Evolutionary conservation across 2,888 invertebrate species (phyloP).

Genomic region (Cryptus viduatorius): DNA sequence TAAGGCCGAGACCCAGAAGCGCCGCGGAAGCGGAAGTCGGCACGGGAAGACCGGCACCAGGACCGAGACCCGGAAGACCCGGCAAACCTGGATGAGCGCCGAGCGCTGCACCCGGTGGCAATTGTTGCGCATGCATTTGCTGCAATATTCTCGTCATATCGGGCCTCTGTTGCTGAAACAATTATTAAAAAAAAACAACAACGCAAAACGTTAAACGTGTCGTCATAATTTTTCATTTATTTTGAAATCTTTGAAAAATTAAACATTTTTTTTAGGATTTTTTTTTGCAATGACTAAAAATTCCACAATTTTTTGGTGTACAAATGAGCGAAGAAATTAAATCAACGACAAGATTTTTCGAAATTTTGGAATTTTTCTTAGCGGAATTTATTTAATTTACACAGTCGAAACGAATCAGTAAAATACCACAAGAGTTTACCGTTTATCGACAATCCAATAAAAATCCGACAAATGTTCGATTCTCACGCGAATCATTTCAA

Average conservation of each 20-base stretch:
- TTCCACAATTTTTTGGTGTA: too few relatives aligned
- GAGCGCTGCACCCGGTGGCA: conserved; percentile 91
- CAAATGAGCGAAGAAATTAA: too few relatives aligned
- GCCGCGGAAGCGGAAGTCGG: conserved; percentile 85
- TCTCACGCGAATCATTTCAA: conserved; percentile 45
- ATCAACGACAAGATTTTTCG: too few relatives aligned
- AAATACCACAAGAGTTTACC: background rate
- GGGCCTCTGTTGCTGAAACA: conserved; percentile 92
- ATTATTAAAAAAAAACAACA: conserved; percentile 71
- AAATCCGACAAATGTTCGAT: conserved; percentile 23
- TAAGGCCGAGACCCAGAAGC: conserved; percentile 84
- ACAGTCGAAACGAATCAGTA: background rate
- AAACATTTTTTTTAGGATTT: too few relatives aligned
- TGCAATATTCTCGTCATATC: conserved; percentile 93
- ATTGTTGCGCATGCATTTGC: conserved; percentile 97
- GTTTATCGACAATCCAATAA: background rate
- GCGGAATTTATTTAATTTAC: background rate
- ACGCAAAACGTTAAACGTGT: conserved; percentile 33
- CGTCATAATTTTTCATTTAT: background rate
- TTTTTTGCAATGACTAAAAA: too few relatives aligned
- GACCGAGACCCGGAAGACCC: conserved; percentile 85
- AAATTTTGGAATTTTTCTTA: too few relatives aligned
- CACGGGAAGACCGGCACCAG: conserved; percentile 84
- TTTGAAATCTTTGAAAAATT: too few relatives aligned
- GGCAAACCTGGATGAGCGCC: conserved; percentile 89